Evolutionary conservation across 2,797 vertebrate genomes (phyloP).

Genomic region (Falco cherrug): DNA sequence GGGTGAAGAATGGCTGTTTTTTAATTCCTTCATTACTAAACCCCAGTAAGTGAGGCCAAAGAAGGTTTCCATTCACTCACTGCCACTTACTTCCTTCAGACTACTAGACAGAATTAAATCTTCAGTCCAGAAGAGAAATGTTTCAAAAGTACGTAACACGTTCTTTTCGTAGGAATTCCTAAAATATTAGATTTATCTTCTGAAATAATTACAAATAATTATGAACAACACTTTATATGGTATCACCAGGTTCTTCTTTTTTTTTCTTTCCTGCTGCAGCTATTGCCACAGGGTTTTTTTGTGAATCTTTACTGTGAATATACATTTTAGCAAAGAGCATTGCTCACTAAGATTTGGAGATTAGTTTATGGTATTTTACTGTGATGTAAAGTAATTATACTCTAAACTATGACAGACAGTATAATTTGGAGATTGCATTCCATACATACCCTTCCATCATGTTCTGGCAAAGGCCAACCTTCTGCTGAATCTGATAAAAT

Average conservation of each 20-base stretch:
- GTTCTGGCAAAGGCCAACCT: conserved; percentile 8
- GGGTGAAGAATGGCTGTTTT: background rate
- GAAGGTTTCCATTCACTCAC: background rate
- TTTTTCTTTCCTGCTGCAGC: background rate
- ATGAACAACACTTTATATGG: background rate
- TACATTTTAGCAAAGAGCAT: background rate
- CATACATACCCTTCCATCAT: background rate
- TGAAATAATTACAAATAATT: background rate
- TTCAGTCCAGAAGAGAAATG: background rate
- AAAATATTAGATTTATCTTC: background rate
- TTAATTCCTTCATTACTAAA: background rate
- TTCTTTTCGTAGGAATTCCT: background rate
- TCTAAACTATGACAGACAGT: background rate
- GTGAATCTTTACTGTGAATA: background rate
- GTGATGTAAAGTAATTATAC: conserved; percentile 1
- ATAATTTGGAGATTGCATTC: conserved; percentile 33
- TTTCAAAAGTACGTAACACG: background rate
- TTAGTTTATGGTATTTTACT: background rate
- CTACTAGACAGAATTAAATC: background rate
- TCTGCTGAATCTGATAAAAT: conserved; percentile 23
- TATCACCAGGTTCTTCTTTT: background rate
- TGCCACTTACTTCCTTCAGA: background rate
- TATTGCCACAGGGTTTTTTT: background rate
- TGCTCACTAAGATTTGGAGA: background rate
- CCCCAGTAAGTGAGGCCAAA: background rate